Conservation (phyloP, 2,888 invertebrate species). For the Nycteola revayana region DNA sequence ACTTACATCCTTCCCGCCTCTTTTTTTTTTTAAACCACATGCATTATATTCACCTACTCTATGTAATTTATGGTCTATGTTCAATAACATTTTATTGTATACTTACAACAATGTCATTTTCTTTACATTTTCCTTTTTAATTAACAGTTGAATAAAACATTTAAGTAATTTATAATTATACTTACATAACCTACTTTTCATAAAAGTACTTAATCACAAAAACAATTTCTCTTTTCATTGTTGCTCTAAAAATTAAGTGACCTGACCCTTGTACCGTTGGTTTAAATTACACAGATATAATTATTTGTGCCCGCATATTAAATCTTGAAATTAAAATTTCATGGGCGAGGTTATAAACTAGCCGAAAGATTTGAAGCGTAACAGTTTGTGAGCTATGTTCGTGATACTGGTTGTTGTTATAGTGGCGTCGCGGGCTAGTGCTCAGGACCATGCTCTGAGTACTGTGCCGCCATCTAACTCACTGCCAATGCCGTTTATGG, state of each 20-base stretch:
- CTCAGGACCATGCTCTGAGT: conserved; percentile 63
- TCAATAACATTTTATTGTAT: too few species aligned
- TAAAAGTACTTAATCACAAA: neutral
- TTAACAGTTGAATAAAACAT: too few species aligned
- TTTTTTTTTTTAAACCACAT: conserved; percentile 2
- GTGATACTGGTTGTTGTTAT: conserved; percentile 56
- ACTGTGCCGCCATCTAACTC: conserved; percentile 47
- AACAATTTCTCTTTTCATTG: conserved; percentile 23
- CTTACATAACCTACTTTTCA: neutral
- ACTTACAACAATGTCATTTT: too few species aligned
- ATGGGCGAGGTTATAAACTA: conserved; percentile 71
- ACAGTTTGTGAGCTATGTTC: conserved; percentile 72
- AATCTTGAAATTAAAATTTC: conserved; percentile 67
- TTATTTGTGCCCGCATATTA: conserved; percentile 59
- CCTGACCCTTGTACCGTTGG: conserved; percentile 56
- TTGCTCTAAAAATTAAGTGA: conserved; percentile 45
- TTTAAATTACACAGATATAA: conserved; percentile 51
- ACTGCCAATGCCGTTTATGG: conserved; percentile 57
- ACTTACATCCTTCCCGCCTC: conserved; percentile 13
- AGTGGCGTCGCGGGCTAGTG: conserved; percentile 43
- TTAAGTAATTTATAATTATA: too few species aligned
- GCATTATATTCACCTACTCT: too few species aligned
- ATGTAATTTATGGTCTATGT: too few species aligned
- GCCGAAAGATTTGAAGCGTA: conserved; percentile 54
- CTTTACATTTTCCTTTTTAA: too few species aligned